A percentile compares a stretch with the other conserved stretches of the same genome.
phyloP scores from a whole-genome alignment of 2,888 invertebrate species.

The Drosophila rellima region DNA sequence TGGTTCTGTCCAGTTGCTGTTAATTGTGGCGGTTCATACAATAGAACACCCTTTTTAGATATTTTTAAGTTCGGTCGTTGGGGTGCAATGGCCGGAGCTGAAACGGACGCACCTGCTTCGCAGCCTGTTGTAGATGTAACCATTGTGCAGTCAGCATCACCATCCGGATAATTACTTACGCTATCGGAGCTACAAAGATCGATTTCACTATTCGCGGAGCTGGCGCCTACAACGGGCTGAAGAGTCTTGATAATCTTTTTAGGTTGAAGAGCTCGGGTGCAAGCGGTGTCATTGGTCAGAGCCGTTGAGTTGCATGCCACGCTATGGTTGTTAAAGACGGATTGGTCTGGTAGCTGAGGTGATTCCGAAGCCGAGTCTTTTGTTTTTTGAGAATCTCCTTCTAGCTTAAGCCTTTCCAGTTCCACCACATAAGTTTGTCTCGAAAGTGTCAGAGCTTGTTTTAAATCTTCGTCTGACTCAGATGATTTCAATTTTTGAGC shows the following conservation, averaged over 20 bases:
- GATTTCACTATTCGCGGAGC: not conserved
- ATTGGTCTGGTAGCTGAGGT: slow-evolving; percentile 41
- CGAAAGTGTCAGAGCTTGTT: slow-evolving; percentile 54
- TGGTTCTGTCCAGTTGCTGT: slow-evolving; percentile 2
- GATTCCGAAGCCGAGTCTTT: not conserved
- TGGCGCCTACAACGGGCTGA: not conserved
- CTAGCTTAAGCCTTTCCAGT: not conserved
- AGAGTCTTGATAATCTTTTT: not conserved
- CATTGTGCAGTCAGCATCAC: slow-evolving; percentile 71
- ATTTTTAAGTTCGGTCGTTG: slow-evolving; percentile 27
- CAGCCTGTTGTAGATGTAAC: slow-evolving; percentile 77
- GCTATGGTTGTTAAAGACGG: slow-evolving; percentile 57
- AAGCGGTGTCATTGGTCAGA: slow-evolving; percentile 48
- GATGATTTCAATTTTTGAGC: not conserved
- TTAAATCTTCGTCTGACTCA: slow-evolving; percentile 37
- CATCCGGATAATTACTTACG: not conserved
- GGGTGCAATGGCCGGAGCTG: not conserved
- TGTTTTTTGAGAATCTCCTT: not conserved
- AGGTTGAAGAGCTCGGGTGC: not conserved
- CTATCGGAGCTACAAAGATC: not conserved
- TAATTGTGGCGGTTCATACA: slow-evolving; percentile 61
- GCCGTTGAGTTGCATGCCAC: slow-evolving; percentile 80
- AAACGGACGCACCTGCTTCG: slow-evolving; percentile 21
- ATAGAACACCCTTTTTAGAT: slow-evolving; percentile 61
- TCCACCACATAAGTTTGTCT: slow-evolving; percentile 46